phyloP scores from a whole-genome alignment of 37 sponge, comb jelly and placozoan genomes.

The Crambe crambe region DNA sequence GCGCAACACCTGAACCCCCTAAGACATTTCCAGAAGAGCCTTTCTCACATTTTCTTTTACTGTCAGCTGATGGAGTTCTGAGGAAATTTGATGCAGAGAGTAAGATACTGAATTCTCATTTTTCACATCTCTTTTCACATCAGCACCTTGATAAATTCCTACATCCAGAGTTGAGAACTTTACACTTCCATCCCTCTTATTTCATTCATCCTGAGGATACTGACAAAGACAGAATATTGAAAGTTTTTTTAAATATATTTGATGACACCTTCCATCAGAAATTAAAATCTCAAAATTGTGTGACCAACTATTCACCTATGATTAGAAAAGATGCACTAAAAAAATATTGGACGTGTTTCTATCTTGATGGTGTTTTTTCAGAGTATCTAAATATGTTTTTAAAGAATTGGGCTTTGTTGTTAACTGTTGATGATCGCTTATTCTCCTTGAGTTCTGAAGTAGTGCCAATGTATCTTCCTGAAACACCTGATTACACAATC shows the following conservation, averaged over 20 bases:
- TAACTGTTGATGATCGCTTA: conserved; percentile 8
- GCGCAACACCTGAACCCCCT: too few species aligned
- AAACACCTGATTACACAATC: neutral
- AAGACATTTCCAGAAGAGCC: conserved; percentile 25
- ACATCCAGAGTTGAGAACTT: neutral
- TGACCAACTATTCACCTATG: neutral
- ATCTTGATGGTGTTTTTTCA: conserved; percentile 3
- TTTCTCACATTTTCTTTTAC: conserved; percentile 34
- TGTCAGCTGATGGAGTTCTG: conserved; percentile 35
- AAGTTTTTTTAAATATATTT: neutral
- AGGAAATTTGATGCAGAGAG: conserved; percentile 23
- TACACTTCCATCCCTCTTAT: neutral
- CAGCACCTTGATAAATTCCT: neutral
- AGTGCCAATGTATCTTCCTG: conserved; percentile 11
- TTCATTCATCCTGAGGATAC: neutral
- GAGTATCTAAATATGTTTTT: conserved; percentile 15
- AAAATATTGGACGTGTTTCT: neutral
- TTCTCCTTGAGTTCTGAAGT: neutral
- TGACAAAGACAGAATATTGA: neutral
- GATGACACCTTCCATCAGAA: neutral
- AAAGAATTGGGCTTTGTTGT: conserved; percentile 29
- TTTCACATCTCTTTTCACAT: neutral
- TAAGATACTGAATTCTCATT: neutral
- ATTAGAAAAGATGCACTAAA: neutral
- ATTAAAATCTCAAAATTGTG: neutral